Base-by-base conservation (phyloP, 37 sponge, comb jelly and placozoan genomes). In the Amphimedon queenslandica region DNA sequence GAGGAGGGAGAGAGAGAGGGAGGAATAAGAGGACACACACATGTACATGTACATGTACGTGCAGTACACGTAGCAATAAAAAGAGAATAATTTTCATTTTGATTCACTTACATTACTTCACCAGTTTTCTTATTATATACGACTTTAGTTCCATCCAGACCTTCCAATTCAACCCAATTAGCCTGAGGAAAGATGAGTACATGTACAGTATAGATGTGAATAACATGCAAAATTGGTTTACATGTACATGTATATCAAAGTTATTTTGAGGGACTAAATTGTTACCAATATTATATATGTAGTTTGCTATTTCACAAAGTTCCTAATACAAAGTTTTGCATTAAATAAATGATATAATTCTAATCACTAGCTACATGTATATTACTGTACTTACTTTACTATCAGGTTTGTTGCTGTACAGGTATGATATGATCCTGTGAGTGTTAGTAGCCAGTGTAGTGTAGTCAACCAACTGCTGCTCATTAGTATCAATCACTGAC, bases 121-220 rank as follows among this genome's bases (percentile, higher is more conserved):
- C 78, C 84, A 35, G 84, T 84, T 42, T 84, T 71, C 64, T 87
- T 87, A 69, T 87, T 81, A 67, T 72, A 77, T 5, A 81, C 63
- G 3, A 73, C 31, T 37, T 37, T n/a, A 27, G 35, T 67, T 4
- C 75, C 88, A 81, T 81, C 77, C 10, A 20, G 23, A 18, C 71
- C 57, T 4, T 28, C 38, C 23, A 87, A 42, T 57, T 71, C 66
- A 33, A 82, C 82, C 79, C 82, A 77, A 63, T 71, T 63, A 25
- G 42, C 28, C 69, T 74, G 16, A 37, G 43, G 24, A 47, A n/a
- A n/a, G n/a, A n/a, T n/a, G n/a, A n/a, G n/a, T n/a, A n/a, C n/a
- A n/a, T n/a, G n/a, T n/a, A n/a, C n/a, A n/a, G n/a, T n/a, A n/a
- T n/a, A n/a, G n/a, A n/a, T n/a, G n/a, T n/a, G n/a, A n/a, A n/a